These are phyloP conservation scores for Micronisus gabar DNA, from an alignment of 2,113 vertebrate genomes.

Conservation along the genomic window DNA sequence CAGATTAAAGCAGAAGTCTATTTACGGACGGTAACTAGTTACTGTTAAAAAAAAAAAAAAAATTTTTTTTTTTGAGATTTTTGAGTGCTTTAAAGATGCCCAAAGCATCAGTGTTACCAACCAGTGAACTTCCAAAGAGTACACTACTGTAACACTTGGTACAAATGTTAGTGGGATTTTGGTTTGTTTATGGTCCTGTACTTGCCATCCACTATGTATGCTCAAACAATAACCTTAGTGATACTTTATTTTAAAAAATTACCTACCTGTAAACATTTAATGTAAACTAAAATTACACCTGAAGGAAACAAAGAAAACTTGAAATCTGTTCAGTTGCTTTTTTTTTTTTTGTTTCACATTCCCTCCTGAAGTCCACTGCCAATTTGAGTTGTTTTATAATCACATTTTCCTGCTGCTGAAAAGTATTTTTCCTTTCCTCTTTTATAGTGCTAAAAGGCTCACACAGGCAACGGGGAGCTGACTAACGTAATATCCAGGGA, in stretches of 20 bases:
- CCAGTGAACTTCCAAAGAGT: neutral
- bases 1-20: neutral
- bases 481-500: neutral
- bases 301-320: neutral
- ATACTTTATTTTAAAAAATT: neutral
- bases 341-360: neutral
- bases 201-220: neutral
- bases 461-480: neutral
- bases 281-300: neutral
- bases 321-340: neutral
- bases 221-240: neutral
- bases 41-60: neutral
- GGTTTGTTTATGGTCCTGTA: neutral
- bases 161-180: neutral
- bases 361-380: neutral
- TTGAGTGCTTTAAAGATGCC: neutral
- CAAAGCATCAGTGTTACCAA: neutral
- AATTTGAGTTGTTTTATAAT: neutral
- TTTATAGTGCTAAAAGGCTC: neutral
- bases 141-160: accelerated
- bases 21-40: neutral
- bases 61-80: neutral
- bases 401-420: neutral
- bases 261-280: neutral
- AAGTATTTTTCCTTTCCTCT: neutral